A percentile compares a stretch with the other conserved stretches of the same genome.
Conservation (phyloP, 30 jellyfish, hydroid and myxozoan genomes). For the Chironex yamaguchii region DNA sequence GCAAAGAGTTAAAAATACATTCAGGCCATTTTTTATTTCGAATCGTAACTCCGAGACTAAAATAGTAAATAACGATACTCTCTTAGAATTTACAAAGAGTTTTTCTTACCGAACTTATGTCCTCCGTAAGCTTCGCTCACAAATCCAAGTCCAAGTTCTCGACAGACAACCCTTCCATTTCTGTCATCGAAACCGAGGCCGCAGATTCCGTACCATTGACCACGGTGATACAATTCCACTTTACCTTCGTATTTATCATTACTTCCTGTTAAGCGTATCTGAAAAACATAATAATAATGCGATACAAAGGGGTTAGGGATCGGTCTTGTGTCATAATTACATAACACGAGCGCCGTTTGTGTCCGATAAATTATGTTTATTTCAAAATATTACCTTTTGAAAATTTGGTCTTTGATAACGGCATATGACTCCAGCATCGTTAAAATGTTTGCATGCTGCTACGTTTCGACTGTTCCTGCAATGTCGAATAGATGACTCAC, state of each 20-base stretch:
- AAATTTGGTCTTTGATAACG: slow-evolving; percentile 56
- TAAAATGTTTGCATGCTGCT: slow-evolving; percentile 67
- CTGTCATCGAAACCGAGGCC: slow-evolving; percentile 80
- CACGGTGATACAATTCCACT: slow-evolving; percentile 67
- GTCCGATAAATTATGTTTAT: no score
- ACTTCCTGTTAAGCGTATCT: slow-evolving; percentile 83
- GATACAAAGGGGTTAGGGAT: no score
- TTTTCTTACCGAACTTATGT: slow-evolving; percentile 64
- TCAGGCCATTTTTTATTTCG: no score
- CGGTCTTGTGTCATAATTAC: no score
- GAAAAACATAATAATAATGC: neutral
- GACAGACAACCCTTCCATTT: slow-evolving; percentile 90
- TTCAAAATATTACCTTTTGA: slow-evolving; percentile 42
- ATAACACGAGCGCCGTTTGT: no score
- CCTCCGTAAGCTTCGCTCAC: slow-evolving; percentile 49
- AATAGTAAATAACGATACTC: no score
- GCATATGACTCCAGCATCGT: slow-evolving; percentile 93
- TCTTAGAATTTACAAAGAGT: neutral
- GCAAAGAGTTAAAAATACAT: no score
- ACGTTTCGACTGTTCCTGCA: slow-evolving; percentile 56
- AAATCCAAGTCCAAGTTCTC: slow-evolving; percentile 90
- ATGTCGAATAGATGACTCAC: slow-evolving; percentile 41
- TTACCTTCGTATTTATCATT: slow-evolving; percentile 74
- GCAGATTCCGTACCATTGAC: slow-evolving; percentile 87
- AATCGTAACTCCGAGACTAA: no score